A percentile compares a stretch with the other conserved stretches of the same genome.
Evolutionary conservation across 2,113 vertebrate genomes (phyloP).

Genomic region (Martes martes): DNA sequence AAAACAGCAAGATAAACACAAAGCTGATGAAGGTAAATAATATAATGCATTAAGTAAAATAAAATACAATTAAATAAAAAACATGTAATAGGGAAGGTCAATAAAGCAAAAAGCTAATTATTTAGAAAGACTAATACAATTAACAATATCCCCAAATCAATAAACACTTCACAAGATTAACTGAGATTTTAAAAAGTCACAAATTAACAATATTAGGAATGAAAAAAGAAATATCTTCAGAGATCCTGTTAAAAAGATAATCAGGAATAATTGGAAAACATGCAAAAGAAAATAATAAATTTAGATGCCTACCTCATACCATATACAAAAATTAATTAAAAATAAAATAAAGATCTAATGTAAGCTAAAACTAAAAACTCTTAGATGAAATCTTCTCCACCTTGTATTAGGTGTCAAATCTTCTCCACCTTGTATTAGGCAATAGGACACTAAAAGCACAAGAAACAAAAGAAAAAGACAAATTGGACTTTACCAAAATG

Average conservation of each 20-base stretch:
- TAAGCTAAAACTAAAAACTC: too few relatives aligned
- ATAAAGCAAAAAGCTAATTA: not conserved
- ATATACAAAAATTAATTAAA: not conserved
- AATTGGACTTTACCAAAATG: too few relatives aligned
- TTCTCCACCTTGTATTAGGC: too few relatives aligned
- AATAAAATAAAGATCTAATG: not conserved
- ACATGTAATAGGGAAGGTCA: not conserved
- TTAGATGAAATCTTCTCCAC: too few relatives aligned
- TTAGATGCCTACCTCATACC: not conserved
- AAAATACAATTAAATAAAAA: not conserved
- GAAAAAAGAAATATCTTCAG: not conserved
- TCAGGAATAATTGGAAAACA: not conserved
- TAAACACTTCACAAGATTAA: not conserved
- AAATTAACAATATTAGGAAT: not conserved
- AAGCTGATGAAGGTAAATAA: not conserved
- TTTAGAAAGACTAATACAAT: not conserved
- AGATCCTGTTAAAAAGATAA: not conserved
- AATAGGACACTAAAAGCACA: not conserved
- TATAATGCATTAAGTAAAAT: not conserved
- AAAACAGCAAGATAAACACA: not conserved
- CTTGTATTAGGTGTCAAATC: too few relatives aligned
- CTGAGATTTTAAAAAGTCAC: not conserved
- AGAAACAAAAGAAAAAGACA: too few relatives aligned
- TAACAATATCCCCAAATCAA: not conserved
- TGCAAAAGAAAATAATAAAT: not conserved